These are phyloP conservation scores for Neodon shergylaensis DNA, from an alignment of 2,113 vertebrate genomes.

Conservation along the genomic window DNA sequence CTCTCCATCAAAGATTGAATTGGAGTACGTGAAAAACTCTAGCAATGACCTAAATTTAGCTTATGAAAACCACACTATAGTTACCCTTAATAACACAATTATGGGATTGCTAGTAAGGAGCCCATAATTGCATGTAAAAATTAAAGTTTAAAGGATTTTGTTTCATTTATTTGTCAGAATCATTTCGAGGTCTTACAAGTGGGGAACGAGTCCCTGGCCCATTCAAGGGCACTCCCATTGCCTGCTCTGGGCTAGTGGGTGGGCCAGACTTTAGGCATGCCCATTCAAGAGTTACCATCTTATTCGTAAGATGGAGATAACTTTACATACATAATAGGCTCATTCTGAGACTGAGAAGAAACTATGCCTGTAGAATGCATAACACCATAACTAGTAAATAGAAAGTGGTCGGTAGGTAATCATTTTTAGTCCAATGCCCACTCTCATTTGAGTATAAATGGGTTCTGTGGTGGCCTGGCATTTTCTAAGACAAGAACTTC, in stretches of 20 bases:
- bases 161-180: not conserved
- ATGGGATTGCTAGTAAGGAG: not conserved
- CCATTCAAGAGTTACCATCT: not conserved
- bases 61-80: slow-evolving; percentile 5
- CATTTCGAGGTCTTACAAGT: not conserved
- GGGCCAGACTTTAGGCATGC: not conserved
- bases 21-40: not conserved
- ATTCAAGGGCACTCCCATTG: not conserved
- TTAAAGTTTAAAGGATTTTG: slow-evolving; percentile 41
- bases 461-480: not conserved
- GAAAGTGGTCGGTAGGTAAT: not conserved
- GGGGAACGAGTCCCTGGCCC: not conserved
- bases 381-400: not conserved
- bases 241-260: not conserved
- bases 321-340: no score
- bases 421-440: not conserved
- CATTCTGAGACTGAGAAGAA: not conserved
- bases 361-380: not conserved
- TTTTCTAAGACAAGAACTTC: not conserved
- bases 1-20: not conserved
- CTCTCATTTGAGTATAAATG: not conserved
- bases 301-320: not conserved
- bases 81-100: slow-evolving; percentile 41
- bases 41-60: slow-evolving; percentile 39
- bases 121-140: slow-evolving; percentile 16